These are phyloP conservation scores for Lepetodrilus schrolli DNA, from an alignment of 2,888 invertebrate species.

Conservation along the genomic window DNA sequence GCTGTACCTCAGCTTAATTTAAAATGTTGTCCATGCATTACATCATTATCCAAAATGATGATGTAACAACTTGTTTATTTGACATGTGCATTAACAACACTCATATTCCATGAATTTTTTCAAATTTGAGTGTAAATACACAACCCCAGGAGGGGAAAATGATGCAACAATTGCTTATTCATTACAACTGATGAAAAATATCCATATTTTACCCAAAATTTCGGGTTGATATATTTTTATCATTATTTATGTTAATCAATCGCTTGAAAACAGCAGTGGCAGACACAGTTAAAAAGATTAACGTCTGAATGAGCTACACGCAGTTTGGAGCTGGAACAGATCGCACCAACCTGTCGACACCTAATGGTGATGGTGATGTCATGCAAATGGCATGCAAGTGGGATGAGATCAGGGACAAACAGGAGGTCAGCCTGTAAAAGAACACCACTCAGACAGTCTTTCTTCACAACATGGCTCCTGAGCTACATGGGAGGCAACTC, in stretches of 20 bases:
- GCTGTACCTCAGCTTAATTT: too few species aligned
- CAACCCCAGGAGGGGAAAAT: too few species aligned
- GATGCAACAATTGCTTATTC: too few species aligned
- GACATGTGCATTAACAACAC: too few species aligned
- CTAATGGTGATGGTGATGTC: not conserved
- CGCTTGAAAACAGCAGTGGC: not conserved
- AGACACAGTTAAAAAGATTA: not conserved
- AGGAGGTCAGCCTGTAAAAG: slow-evolving; percentile 15
- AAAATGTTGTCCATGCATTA: too few species aligned
- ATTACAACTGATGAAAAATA: too few species aligned
- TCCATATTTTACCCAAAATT: too few species aligned
- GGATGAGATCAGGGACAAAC: slow-evolving; percentile 14
- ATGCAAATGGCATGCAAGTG: slow-evolving; percentile 19
- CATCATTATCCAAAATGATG: too few species aligned
- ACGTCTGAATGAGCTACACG: not conserved
- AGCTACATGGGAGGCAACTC: slow-evolving; percentile 43
- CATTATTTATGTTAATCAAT: slow-evolving; percentile 25
- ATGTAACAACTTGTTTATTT: too few species aligned
- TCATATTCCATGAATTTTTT: too few species aligned
- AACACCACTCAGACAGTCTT: slow-evolving; percentile 19
- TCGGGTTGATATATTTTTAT: not conserved
- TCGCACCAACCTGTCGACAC: not conserved
- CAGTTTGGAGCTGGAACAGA: not conserved
- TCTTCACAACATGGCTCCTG: slow-evolving; percentile 26
- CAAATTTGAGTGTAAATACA: too few species aligned